These are phyloP conservation scores for Nipponia nippon DNA, from an alignment of 2,113 vertebrate genomes.

Conservation along the genomic window DNA sequence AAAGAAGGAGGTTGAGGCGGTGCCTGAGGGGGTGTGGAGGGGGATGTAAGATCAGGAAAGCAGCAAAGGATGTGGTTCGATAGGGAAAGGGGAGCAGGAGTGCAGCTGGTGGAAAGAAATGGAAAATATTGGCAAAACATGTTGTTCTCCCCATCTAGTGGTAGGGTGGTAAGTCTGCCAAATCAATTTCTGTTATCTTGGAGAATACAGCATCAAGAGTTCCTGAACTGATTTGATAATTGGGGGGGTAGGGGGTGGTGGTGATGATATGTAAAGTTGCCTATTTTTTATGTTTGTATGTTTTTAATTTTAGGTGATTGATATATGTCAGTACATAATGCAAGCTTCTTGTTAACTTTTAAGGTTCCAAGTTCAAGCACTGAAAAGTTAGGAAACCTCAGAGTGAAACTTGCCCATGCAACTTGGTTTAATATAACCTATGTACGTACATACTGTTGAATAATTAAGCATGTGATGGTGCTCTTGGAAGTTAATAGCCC, in stretches of 20 bases:
- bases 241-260: background rate
- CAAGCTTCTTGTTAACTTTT: background rate
- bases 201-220: background rate
- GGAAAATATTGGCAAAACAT: background rate
- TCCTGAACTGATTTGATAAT: background rate
- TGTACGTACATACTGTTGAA: background rate
- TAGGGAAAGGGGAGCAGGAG: background rate
- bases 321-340: background rate
- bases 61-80: rapidly evolving
- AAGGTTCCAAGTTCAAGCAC: background rate
- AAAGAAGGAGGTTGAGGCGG: background rate
- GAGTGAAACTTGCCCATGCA: background rate
- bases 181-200: background rate
- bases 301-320: background rate
- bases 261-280: background rate
- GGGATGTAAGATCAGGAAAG: background rate
- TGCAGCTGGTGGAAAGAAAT: background rate
- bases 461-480: background rate
- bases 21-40: background rate
- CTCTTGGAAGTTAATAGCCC: background rate
- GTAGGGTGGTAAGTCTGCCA: background rate
- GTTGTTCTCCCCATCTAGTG: background rate
- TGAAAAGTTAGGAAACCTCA: background rate
- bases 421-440: background rate
- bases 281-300: background rate